Evolutionary conservation across 2,888 invertebrate species (phyloP).

Genomic region (Bombylius discolor): DNA sequence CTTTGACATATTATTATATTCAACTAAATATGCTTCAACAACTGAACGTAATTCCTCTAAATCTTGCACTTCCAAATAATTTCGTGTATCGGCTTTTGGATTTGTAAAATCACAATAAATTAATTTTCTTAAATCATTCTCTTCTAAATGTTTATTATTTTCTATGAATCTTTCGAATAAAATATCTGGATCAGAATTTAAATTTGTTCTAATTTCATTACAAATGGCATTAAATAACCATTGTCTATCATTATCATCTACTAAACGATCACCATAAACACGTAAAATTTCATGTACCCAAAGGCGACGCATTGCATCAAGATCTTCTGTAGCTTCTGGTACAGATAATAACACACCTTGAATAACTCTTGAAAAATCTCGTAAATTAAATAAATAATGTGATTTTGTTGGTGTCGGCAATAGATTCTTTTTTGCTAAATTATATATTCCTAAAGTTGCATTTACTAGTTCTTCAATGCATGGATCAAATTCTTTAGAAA

Average conservation of each 20-base stretch:
- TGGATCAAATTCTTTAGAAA: constrained; percentile 87
- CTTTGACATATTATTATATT: constrained; percentile 90
- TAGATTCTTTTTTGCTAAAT: constrained; percentile 64
- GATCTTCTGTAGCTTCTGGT: constrained; percentile 79
- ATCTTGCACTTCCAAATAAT: constrained; percentile 80
- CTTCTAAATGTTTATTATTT: constrained; percentile 44
- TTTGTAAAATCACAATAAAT: constrained; percentile 93
- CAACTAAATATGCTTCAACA: constrained; percentile 77
- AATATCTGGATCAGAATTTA: constrained; percentile 54
- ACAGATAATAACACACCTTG: constrained; percentile 83
- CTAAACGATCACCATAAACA: constrained; percentile 84
- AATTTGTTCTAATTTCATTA: constrained; percentile 42
- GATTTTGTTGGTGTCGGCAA: constrained; percentile 87
- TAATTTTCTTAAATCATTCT: constrained; percentile 68
- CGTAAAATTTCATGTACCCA: constrained; percentile 92
- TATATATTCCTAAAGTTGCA: constrained; percentile 79
- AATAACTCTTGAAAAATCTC: constrained; percentile 88
- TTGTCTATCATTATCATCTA: constrained; percentile 65
- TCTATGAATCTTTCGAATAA: constrained; percentile 55
- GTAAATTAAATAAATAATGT: constrained; percentile 87
- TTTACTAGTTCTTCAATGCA: constrained; percentile 78
- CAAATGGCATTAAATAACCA: constrained; percentile 69
- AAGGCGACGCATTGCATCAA: constrained; percentile 73
- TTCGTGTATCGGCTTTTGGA: constrained; percentile 77
- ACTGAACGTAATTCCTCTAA: constrained; percentile 66